Evolutionary conservation across 2,888 invertebrate genomes (phyloP), one percentile per base, ranked within the genome.

Genomic region (Creontiades dilutus): DNA sequence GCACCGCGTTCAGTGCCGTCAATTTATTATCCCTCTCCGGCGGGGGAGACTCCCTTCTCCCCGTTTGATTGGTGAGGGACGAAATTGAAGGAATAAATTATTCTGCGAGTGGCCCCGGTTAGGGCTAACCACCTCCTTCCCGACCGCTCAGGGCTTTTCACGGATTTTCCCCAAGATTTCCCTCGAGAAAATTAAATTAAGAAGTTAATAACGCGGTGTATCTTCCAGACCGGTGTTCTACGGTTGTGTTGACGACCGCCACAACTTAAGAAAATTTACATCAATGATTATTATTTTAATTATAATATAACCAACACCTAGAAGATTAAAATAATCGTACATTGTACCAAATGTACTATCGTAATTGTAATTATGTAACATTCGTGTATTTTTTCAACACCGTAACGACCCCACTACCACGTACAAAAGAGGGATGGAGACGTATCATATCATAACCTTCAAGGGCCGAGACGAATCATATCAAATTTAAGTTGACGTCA

Each of bases 51-150:
- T 16, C 85, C 85, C 37, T 37, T 37, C 37, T 37, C 7, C 37
- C 37, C 2, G 28, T 85, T 85, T 85, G 85, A 85, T 85, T 85
- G 61, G 85, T 85, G 85, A 27, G 37, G 61, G 82, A 16, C 57
- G 46, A 85, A 85, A 85, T 85, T 85, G 85, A 85, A 28, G 57
- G 57, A 61, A 85, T 85, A 85, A 85, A 85, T 85, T 85, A 85
- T 85, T 85, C 85, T 27, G 27, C 61, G 57, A 57, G 57, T 61
- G 61, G 85, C 57, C 37, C 61, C 19, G 57, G 19, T 85, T 61
- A 28, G 46, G 61, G 85, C 61, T 85, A 85, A 85, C 85, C 85
- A 19, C 85, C 85, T 85, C 28, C 48, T 82, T 52, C 19, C 78
- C 47, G 37, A 14, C 78, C 16, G 5, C 76, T 27, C 78, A 46